Conservation (phyloP, 2,797 vertebrate genomes). For the Microctenopoma stevenorrisi region DNA sequence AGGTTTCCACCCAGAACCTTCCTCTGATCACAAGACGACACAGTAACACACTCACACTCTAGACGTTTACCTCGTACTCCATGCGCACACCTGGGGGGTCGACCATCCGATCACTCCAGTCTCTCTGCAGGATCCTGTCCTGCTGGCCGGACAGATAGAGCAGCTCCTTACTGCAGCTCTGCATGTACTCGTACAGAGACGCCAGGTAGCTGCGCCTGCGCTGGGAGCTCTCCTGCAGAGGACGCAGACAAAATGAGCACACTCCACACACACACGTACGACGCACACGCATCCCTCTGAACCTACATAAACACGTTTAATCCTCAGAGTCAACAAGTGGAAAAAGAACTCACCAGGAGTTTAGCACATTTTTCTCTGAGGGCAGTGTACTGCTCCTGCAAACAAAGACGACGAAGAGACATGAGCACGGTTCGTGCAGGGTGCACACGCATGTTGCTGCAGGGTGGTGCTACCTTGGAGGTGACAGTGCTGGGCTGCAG, state of each 20-base stretch:
- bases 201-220: conserved; percentile 83
- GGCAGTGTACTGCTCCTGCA: conserved; percentile 78
- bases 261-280: background rate
- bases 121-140: conserved; percentile 87
- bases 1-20: background rate
- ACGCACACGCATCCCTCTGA: background rate
- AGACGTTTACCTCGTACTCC: conserved; percentile 88
- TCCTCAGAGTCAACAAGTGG: background rate
- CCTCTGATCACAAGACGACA: background rate
- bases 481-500: conserved; percentile 69
- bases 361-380: conserved; percentile 86
- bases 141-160: conserved; percentile 87
- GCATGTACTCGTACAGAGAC: conserved; percentile 92
- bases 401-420: conserved; percentile 16
- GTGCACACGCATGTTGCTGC: background rate
- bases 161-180: conserved; percentile 91
- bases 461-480: conserved; percentile 53
- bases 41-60: background rate
- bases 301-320: background rate
- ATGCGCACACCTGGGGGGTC: conserved; percentile 82
- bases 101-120: conserved; percentile 93
- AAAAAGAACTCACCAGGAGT: conserved; percentile 85
- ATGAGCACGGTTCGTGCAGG: background rate
- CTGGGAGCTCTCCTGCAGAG: conserved; percentile 85
- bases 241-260: background rate